Evolutionary conservation across 2,888 invertebrate genomes (phyloP).

Genomic region (Drosophila suboccidentalis): DNA sequence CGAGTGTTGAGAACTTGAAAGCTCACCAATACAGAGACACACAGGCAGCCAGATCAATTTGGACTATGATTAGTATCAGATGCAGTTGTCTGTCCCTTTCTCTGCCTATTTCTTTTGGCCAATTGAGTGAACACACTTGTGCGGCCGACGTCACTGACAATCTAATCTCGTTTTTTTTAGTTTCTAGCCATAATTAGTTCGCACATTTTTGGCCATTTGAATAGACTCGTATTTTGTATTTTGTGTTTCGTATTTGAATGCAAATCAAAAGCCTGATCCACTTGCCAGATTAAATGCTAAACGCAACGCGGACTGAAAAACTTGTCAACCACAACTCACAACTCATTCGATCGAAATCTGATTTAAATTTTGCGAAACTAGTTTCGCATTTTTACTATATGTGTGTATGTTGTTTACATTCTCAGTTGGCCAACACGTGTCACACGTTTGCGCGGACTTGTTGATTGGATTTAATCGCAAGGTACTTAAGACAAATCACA

Average conservation of each 20-base stretch:
- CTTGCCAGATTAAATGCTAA: slow-evolving; percentile 47
- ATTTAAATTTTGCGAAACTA: slow-evolving; percentile 29
- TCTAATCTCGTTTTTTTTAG: slow-evolving; percentile 44
- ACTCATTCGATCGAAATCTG: slow-evolving; percentile 21
- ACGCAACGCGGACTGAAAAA: slow-evolving; percentile 19
- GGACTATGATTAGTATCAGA: slow-evolving; percentile 8
- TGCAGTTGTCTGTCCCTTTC: neutral
- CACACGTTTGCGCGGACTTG: slow-evolving; percentile 60
- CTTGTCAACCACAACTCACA: slow-evolving; percentile 42
- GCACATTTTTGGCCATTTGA: slow-evolving; percentile 23
- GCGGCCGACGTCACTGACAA: slow-evolving; percentile 43
- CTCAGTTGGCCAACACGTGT: slow-evolving; percentile 58
- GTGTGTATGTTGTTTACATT: slow-evolving; percentile 14
- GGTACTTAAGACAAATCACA: slow-evolving; percentile 18
- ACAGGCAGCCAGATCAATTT: neutral
- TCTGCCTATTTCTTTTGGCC: neutral
- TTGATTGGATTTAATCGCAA: slow-evolving; percentile 46
- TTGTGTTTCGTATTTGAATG: slow-evolving; percentile 17
- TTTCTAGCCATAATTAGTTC: slow-evolving; percentile 40
- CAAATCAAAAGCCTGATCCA: slow-evolving; percentile 26
- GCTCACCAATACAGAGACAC: slow-evolving; percentile 27
- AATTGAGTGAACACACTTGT: slow-evolving; percentile 28
- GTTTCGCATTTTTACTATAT: slow-evolving; percentile 8
- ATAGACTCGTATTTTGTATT: slow-evolving; percentile 14
- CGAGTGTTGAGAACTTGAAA: slow-evolving; percentile 5